Percentiles rank a stretch among this genome's conserved stretches.
These are phyloP conservation scores for Cephus pygmeus DNA, from an alignment of 2,888 invertebrate genomes.

Conservation along the genomic window DNA sequence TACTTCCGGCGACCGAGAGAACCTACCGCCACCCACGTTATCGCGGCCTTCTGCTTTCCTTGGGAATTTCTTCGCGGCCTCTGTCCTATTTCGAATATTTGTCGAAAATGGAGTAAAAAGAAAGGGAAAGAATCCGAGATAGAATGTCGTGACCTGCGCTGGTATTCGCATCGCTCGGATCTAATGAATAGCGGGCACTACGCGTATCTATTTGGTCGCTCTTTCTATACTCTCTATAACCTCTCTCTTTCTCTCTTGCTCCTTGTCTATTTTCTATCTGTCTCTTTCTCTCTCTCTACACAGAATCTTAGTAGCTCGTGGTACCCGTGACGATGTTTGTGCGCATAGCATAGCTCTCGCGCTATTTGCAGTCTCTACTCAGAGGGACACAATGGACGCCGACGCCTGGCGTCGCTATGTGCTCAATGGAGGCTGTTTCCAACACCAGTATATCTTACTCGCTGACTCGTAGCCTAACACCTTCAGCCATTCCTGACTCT, in stretches of 20 bases:
- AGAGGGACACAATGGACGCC: slow-evolving; percentile 45
- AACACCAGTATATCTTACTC: slow-evolving; percentile 17
- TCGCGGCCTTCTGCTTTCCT: background rate
- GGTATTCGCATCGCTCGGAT: slow-evolving; percentile 56
- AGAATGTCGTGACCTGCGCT: slow-evolving; percentile 54
- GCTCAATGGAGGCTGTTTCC: slow-evolving; percentile 34
- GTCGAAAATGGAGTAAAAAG: background rate
- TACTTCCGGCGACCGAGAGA: background rate
- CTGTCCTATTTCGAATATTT: background rate
- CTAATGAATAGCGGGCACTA: slow-evolving; percentile 55
- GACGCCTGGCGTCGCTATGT: slow-evolving; percentile 46
- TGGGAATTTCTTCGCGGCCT: background rate
- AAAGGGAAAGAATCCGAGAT: background rate
- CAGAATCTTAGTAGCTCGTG: background rate
- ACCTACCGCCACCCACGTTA: background rate
- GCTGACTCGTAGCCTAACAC: background rate
- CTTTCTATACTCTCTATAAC: background rate
- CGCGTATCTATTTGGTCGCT: slow-evolving; percentile 20
- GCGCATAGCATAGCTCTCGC: slow-evolving; percentile 53
- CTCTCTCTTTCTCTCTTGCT: slow-evolving; percentile 27
- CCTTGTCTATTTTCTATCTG: background rate
- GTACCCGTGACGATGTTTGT: slow-evolving; percentile 11
- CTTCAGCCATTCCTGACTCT: background rate
- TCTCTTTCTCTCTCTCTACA: background rate
- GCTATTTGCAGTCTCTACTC: slow-evolving; percentile 53